phyloP scores from a whole-genome alignment of 1,140 invertebrate genomes.

The Aphelenchoides avenae region DNA sequence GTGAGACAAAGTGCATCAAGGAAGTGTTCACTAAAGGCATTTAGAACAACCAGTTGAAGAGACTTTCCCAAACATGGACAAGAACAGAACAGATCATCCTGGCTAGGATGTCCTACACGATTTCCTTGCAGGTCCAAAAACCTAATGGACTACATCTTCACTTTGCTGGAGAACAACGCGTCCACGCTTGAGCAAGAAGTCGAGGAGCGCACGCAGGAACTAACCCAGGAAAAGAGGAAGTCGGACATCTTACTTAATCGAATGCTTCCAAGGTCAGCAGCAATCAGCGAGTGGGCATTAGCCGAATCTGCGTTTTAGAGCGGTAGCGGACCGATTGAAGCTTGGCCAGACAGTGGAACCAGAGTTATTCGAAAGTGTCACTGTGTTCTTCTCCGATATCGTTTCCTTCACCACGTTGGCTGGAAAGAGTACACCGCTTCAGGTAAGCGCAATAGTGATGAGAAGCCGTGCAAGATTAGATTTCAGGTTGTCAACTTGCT shows the following conservation, averaged over 20 bases:
- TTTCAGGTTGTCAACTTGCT: constrained; percentile 83
- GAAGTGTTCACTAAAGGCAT: too few species aligned
- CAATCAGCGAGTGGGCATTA: too few species aligned
- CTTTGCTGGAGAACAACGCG: constrained; percentile 80
- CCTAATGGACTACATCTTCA: constrained; percentile 79
- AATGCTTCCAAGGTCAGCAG: constrained; percentile 86
- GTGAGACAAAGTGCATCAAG: too few species aligned
- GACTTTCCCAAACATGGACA: too few species aligned
- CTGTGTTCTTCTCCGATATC: constrained; percentile 97
- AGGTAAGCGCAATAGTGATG: constrained; percentile 63
- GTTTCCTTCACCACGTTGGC: constrained; percentile 95
- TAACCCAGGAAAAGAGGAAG: constrained; percentile 92
- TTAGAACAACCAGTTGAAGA: too few species aligned
- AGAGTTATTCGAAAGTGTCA: constrained; percentile 84
- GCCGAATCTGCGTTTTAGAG: too few species aligned
- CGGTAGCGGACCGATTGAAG: constrained; percentile 68
- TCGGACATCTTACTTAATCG: constrained; percentile 79
- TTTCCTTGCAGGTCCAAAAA: too few species aligned
- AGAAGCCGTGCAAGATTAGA: background rate
- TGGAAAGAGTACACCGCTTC: constrained; percentile 83
- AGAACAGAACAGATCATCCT: too few species aligned
- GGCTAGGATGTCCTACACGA: too few species aligned
- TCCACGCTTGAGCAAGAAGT: constrained; percentile 77
- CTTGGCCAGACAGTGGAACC: constrained; percentile 83
- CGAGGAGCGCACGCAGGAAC: constrained; percentile 82